These are phyloP conservation scores for Heterodera filipjevi DNA, from an alignment of 2,888 invertebrate species.

Conservation along the genomic window DNA sequence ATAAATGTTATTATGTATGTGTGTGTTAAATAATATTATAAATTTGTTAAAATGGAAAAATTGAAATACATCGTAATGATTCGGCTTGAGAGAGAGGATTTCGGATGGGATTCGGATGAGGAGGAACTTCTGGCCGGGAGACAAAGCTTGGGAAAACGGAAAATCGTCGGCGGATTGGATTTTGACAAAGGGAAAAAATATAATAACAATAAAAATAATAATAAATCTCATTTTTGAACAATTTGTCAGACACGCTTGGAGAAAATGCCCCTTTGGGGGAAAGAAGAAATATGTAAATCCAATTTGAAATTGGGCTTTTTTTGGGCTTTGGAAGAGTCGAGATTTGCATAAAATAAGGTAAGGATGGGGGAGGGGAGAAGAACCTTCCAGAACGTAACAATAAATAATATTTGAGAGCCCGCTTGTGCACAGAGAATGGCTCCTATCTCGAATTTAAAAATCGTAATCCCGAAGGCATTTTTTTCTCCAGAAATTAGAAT, in stretches of 20 bases:
- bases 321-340: not conserved
- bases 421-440: not conserved
- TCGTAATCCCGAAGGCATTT: too few species aligned
- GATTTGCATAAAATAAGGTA: not conserved
- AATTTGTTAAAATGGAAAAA: not conserved
- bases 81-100: not conserved
- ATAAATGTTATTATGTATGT: not conserved
- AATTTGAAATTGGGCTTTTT: not conserved
- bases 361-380: not conserved
- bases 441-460: too few species aligned
- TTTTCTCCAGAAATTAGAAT: too few species aligned
- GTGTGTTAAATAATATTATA: not conserved
- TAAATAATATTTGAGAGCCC: not conserved
- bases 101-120: not conserved
- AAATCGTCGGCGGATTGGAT: not conserved
- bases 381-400: not conserved
- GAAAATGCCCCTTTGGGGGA: not conserved
- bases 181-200: not conserved
- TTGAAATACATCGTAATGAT: slow-evolving; percentile 9
- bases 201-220: not conserved
- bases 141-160: not conserved
- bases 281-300: not conserved
- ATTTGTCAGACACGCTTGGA: slow-evolving; percentile 3
- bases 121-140: not conserved
- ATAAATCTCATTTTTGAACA: not conserved